Conservation (phyloP, 2,797 vertebrate genomes). For the Holocentrus rufus region DNA sequence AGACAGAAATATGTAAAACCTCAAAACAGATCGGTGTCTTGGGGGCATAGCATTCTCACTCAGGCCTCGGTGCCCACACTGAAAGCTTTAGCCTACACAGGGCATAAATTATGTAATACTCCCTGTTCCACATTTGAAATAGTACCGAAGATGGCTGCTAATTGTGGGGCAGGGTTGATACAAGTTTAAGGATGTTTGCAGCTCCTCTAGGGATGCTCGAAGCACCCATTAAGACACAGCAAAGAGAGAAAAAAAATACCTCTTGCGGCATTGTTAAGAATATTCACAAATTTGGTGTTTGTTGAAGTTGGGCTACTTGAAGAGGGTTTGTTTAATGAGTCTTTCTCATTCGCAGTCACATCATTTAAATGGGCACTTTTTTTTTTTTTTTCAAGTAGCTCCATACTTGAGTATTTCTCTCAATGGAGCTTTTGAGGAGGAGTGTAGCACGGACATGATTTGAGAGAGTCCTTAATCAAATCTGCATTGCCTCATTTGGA, state of each 20-base stretch:
- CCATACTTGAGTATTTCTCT: slow-evolving; percentile 24
- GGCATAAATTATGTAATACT: slow-evolving; percentile 26
- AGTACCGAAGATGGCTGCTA: slow-evolving; percentile 2
- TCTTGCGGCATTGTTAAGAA: not conserved
- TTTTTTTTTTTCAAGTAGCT: slow-evolving; percentile 10
- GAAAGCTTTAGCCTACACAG: slow-evolving; percentile 25
- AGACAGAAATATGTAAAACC: slow-evolving; percentile 43
- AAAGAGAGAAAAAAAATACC: not conserved
- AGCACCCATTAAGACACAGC: not conserved
- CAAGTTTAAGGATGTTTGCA: slow-evolving; percentile 25
- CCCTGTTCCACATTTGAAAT: slow-evolving; percentile 14
- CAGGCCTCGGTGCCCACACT: slow-evolving; percentile 9
- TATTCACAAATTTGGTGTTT: slow-evolving; percentile 10
- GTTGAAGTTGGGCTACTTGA: not conserved
- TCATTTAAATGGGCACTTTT: not conserved
- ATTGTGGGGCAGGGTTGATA: slow-evolving; percentile 15
- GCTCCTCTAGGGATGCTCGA: not conserved
- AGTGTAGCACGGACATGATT: slow-evolving; percentile 23
- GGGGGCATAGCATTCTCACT: slow-evolving; percentile 1
- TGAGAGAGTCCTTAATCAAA: slow-evolving; percentile 42
- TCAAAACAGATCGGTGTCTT: slow-evolving; percentile 15
- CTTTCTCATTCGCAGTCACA: slow-evolving; percentile 13
- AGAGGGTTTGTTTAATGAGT: slow-evolving; percentile 1
- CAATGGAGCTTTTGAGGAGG: slow-evolving; percentile 32
- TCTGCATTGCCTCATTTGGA: slow-evolving; percentile 28